Percentiles rank a stretch among this genome's conserved stretches.
Conservation (phyloP, 1,140 invertebrate species). For the Protaetia brevitarsis region DNA sequence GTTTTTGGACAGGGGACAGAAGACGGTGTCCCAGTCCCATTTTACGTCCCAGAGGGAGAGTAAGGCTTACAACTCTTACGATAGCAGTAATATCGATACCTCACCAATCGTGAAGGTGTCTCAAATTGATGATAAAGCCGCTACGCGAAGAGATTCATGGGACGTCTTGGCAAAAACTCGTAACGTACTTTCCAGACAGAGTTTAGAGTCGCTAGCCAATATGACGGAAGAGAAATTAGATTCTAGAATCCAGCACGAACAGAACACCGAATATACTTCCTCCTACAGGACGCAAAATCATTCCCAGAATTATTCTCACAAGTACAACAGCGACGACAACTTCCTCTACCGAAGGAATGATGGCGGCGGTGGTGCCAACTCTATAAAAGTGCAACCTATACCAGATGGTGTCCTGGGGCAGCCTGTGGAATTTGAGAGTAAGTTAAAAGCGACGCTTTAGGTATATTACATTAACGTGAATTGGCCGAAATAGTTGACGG, state of each 20-base stretch:
- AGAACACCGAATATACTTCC: slow-evolving; percentile 37
- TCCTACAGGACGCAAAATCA: slow-evolving; percentile 40
- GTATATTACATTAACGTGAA: neutral
- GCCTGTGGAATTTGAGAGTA: slow-evolving; percentile 95
- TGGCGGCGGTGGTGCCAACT: slow-evolving; percentile 57
- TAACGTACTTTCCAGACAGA: slow-evolving; percentile 65
- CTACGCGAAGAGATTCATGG: slow-evolving; percentile 70
- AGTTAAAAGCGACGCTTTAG: too few species aligned
- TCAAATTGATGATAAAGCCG: slow-evolving; percentile 58
- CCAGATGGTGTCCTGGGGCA: slow-evolving; percentile 82
- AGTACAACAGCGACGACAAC: slow-evolving; percentile 35
- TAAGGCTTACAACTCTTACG: slow-evolving; percentile 45
- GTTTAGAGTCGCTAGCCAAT: slow-evolving; percentile 65
- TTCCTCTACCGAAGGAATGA: slow-evolving; percentile 27
- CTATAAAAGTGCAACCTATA: slow-evolving; percentile 81
- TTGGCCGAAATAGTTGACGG: slow-evolving; percentile 75
- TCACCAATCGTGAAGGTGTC: slow-evolving; percentile 68
- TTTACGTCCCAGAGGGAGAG: slow-evolving; percentile 27
- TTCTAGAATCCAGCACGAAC: slow-evolving; percentile 46
- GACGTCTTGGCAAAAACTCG: slow-evolving; percentile 77
- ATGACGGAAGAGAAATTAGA: slow-evolving; percentile 57
- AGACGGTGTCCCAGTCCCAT: slow-evolving; percentile 26
- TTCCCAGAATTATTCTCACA: slow-evolving; percentile 40
- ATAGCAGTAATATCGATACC: slow-evolving; percentile 54
- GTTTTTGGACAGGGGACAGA: slow-evolving; percentile 30